Evolutionary conservation across 2,888 invertebrate genomes (phyloP).

Genomic region (Kryphioiulus occultus): DNA sequence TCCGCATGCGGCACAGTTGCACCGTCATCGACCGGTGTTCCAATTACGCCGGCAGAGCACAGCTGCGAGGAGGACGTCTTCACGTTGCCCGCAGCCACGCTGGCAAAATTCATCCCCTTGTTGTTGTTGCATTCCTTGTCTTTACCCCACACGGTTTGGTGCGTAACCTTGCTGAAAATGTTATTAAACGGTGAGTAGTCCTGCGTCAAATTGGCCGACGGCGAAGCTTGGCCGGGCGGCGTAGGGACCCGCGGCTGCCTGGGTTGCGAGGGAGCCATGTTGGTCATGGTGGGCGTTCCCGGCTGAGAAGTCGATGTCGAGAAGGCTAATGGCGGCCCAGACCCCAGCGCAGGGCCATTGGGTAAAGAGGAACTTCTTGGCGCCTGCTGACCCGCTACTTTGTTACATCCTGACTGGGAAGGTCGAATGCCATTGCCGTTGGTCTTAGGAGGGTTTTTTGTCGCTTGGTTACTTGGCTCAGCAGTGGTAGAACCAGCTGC

Average conservation of each 20-base stretch:
- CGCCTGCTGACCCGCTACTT: background rate
- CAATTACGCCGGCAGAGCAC: constrained; percentile 51
- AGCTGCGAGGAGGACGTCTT: constrained; percentile 59
- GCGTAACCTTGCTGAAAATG: constrained; percentile 71
- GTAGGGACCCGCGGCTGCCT: constrained; percentile 28
- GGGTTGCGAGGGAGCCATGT: constrained; percentile 47
- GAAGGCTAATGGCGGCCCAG: background rate
- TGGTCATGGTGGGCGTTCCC: constrained; percentile 52
- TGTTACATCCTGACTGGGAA: background rate
- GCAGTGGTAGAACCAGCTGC: background rate
- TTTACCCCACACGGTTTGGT: constrained; percentile 71
- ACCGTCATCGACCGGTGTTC: constrained; percentile 42
- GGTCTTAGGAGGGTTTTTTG: background rate
- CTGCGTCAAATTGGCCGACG: constrained; percentile 63
- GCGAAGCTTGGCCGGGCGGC: background rate
- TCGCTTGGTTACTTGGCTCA: background rate
- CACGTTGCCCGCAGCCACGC: constrained; percentile 71
- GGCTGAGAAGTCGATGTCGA: constrained; percentile 50
- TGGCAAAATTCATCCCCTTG: constrained; percentile 72
- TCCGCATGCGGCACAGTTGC: constrained; percentile 68
- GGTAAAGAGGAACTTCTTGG: constrained; percentile 41
- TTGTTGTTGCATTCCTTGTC: constrained; percentile 65
- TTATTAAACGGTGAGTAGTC: constrained; percentile 92
- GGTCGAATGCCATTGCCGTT: background rate
- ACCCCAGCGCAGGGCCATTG: constrained; percentile 49